Base-by-base conservation (phyloP, 1,140 invertebrate species). In the Drosophila ambigua region DNA sequence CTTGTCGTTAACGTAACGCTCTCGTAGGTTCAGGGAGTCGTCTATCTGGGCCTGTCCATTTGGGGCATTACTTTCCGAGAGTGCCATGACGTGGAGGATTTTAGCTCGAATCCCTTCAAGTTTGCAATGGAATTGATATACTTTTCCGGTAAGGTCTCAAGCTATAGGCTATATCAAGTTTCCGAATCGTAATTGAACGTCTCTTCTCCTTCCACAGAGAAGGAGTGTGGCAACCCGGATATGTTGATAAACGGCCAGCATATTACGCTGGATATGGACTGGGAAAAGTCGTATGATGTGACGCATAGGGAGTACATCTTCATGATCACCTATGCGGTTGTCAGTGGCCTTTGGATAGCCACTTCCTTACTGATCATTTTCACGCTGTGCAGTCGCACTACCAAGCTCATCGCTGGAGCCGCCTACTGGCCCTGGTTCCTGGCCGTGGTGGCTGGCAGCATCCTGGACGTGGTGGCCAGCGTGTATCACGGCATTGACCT, bases 401-500 rank as follows among this genome's bases (percentile, higher is more conserved):
- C 90, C n/a, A 90, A 88, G 51, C 45, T 88, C 4, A 82, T 91
- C 7, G 66, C 79, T 5, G 90, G 80, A 2, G 48, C 64, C 0
- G 54, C 84, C 15, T 91, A 90, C 52, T 91, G 85, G 87, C 90
- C 90, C 26, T 91, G 90, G 90, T 91, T 91, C 28, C 43, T 91
- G 11, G 69, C 79, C 9, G 77, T 91, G 11, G 35, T 91, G 0
- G 75, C 61, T 0, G 90, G 90, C 2, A 48, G 87, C 44, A 60
- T 83, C 5, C 49, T 91, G 26, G 90, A 91, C 50, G 80, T 82
- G 49, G 90, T 91, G 23, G 90, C 90, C 43, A 89, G 77, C 2
- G 90, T 90, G 5, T 91, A 69, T 61, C 77, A 85, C 61, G 79
- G 53, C 8, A 8, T 69, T 15, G 90, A 91, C 52, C 59, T 91